These are phyloP conservation scores for Pteria penguin DNA, from an alignment of 2,888 invertebrate genomes.

Conservation along the genomic window DNA sequence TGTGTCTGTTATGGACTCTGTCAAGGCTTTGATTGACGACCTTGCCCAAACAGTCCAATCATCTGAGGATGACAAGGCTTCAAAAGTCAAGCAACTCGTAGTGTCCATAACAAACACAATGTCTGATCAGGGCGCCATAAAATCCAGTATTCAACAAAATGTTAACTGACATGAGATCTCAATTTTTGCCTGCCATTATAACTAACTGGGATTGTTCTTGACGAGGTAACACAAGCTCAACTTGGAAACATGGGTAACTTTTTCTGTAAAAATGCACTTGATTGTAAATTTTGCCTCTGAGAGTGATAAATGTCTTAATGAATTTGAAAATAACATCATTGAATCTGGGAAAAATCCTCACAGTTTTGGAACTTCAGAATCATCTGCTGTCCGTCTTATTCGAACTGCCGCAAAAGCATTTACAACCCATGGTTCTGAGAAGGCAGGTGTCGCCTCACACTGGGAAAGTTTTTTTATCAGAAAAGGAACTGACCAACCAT, in stretches of 20 bases:
- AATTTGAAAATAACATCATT: slow-evolving; percentile 23
- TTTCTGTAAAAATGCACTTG: slow-evolving; percentile 41
- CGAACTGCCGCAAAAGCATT: slow-evolving; percentile 29
- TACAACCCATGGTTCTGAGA: slow-evolving; percentile 34
- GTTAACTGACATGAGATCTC: slow-evolving; percentile 12
- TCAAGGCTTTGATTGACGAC: background rate
- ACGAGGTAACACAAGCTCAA: background rate
- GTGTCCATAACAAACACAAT: slow-evolving; percentile 28
- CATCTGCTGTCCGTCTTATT: slow-evolving; percentile 13
- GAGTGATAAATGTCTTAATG: slow-evolving; percentile 21
- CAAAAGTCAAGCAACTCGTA: background rate
- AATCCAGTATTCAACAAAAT: slow-evolving; percentile 19
- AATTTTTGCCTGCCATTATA: slow-evolving; percentile 3
- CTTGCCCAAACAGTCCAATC: background rate
- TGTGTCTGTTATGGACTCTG: background rate
- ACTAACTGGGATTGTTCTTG: slow-evolving; percentile 27
- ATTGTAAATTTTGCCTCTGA: slow-evolving; percentile 36
- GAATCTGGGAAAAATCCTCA: slow-evolving; percentile 23
- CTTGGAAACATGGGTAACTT: slow-evolving; percentile 13
- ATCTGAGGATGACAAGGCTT: background rate
- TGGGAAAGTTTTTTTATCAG: slow-evolving; percentile 10
- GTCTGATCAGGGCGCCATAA: slow-evolving; percentile 28
- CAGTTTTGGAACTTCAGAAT: slow-evolving; percentile 16
- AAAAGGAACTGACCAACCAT: background rate
- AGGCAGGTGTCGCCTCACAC: slow-evolving; percentile 31